phyloP scores from a whole-genome alignment of 2,797 vertebrate genomes.

The Argya squamiceps region DNA sequence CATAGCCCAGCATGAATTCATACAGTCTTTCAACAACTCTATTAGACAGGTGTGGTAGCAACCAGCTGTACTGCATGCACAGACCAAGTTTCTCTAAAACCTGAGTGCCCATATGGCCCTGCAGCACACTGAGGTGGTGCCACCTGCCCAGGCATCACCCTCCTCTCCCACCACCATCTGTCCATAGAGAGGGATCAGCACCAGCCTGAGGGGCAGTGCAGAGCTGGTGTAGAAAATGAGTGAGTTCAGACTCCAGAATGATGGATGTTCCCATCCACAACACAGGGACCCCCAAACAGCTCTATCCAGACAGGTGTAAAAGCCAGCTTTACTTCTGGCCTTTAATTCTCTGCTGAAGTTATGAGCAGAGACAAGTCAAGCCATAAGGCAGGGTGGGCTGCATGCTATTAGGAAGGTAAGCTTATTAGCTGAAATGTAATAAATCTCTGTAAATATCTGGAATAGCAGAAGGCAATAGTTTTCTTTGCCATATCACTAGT shows the following conservation, averaged over 20 bases:
- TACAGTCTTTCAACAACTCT: constrained; percentile 22
- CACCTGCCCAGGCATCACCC: constrained; percentile 6
- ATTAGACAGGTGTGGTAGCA: constrained; percentile 42
- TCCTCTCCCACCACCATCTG: constrained; percentile 51
- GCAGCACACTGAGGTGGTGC: constrained; percentile 11
- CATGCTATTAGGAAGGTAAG: constrained; percentile 35
- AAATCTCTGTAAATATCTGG: constrained; percentile 7
- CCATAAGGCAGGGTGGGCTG: background rate
- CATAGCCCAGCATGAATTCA: constrained; percentile 42
- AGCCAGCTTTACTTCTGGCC: background rate
- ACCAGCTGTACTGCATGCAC: constrained; percentile 16
- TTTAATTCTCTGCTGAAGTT: background rate
- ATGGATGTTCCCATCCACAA: background rate
- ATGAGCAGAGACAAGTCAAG: background rate
- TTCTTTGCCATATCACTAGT: constrained; percentile 12
- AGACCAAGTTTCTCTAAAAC: background rate
- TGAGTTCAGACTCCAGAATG: background rate
- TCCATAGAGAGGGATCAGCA: background rate
- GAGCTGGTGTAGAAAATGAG: background rate
- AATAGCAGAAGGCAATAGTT: constrained; percentile 49
- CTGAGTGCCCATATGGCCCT: constrained; percentile 24
- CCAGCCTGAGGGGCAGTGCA: background rate
- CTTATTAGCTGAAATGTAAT: constrained; percentile 26
- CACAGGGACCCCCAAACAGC: background rate
- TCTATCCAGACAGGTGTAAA: background rate